These are phyloP conservation scores for Meles meles DNA, from an alignment of 2,113 vertebrate genomes.

Conservation along the genomic window DNA sequence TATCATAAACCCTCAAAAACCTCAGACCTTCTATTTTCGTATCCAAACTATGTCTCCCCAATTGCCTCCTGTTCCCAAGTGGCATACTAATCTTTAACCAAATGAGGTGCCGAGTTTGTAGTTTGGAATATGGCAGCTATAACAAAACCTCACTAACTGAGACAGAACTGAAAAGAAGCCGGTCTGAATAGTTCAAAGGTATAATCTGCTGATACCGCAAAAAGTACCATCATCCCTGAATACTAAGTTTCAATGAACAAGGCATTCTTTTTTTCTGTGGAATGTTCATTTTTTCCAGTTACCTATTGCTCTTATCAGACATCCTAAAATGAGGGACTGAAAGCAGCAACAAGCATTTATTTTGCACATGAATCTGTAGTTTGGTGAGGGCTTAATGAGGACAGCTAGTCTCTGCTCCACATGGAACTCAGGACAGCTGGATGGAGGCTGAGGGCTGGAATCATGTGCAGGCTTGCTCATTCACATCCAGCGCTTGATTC, in stretches of 20 bases:
- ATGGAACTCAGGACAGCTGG: not conserved
- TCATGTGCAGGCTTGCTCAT: not conserved
- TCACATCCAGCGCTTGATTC: not conserved
- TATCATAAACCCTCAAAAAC: not conserved
- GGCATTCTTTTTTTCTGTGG: not conserved
- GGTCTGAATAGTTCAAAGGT: not conserved
- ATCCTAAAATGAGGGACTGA: not conserved
- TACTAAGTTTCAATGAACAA: not conserved
- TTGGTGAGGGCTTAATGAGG: not conserved
- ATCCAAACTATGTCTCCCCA: not conserved
- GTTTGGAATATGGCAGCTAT: not conserved
- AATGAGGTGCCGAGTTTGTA: not conserved
- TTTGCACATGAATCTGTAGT: not conserved
- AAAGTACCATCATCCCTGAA: not conserved
- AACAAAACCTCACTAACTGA: not conserved
- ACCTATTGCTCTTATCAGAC: not conserved
- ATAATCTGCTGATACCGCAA: not conserved
- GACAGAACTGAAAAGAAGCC: not conserved
- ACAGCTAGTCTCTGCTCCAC: not conserved
- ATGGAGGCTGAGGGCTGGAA: not conserved
- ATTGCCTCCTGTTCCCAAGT: not conserved
- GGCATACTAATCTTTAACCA: not conserved
- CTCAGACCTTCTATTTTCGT: not conserved
- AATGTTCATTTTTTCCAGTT: not conserved
- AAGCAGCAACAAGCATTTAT: not conserved